These are phyloP conservation scores for Drosophila ironensis DNA, from an alignment of 1,140 invertebrate species.

Conservation along the genomic window DNA sequence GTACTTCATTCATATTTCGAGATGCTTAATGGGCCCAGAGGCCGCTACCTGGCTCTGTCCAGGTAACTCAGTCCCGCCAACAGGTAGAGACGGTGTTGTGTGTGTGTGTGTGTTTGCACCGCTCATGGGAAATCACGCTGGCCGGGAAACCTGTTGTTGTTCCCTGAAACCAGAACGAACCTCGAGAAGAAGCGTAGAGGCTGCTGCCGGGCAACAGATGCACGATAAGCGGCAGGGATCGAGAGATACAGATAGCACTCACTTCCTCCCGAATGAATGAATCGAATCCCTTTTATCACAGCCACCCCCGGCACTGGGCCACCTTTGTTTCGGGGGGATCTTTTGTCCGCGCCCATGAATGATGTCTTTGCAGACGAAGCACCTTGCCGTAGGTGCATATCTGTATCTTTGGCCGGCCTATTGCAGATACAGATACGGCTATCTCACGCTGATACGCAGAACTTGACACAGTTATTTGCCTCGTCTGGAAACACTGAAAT, in stretches of 20 bases:
- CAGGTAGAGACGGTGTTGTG: constrained; percentile 45
- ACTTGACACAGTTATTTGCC: constrained; percentile 17
- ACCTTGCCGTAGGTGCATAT: constrained; percentile 14
- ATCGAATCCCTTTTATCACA: constrained; percentile 40
- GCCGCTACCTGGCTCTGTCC: constrained; percentile 32
- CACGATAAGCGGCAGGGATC: constrained; percentile 35
- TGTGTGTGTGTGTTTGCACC: constrained; percentile 56
- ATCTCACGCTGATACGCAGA: constrained; percentile 15
- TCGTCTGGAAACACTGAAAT: neutral
- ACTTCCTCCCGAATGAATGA: constrained; percentile 31
- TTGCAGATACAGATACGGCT: constrained; percentile 7
- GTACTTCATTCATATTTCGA: constrained; percentile 78
- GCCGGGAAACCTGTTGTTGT: constrained; percentile 68
- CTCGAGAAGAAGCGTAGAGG: neutral
- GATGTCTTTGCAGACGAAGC: constrained; percentile 5
- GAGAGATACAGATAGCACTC: constrained; percentile 19
- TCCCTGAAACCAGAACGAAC: constrained; percentile 42
- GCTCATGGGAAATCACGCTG: constrained; percentile 67
- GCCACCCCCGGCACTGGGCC: constrained; percentile 6
- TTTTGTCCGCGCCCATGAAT: constrained; percentile 32
- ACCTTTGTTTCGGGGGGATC: constrained; percentile 26
- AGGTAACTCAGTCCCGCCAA: constrained; percentile 17
- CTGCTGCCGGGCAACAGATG: constrained; percentile 51
- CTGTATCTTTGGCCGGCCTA: constrained; percentile 11
- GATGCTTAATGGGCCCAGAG: constrained; percentile 66